These are phyloP conservation scores for Chelonus insularis DNA, from an alignment of 1,140 invertebrate genomes.

Conservation along the genomic window DNA sequence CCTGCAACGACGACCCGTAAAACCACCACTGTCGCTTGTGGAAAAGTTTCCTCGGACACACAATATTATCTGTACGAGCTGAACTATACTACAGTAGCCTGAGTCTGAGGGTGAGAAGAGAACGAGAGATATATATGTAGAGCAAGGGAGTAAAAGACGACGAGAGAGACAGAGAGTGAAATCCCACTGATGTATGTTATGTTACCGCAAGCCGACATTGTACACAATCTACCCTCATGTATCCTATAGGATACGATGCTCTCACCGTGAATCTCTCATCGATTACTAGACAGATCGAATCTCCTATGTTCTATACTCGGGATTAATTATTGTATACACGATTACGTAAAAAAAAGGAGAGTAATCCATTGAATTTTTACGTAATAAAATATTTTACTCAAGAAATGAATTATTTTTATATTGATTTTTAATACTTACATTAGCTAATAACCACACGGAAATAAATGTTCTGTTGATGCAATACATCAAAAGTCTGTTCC, in stretches of 20 bases:
- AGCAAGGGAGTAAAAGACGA: background rate
- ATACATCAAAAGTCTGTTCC: too few relatives aligned
- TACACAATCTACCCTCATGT: background rate
- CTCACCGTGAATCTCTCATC: background rate
- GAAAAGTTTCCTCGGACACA: background rate
- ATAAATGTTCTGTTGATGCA: too few relatives aligned
- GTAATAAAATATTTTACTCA: too few relatives aligned
- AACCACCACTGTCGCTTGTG: background rate
- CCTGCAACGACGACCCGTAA: slow-evolving; percentile 1
- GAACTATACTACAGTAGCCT: too few relatives aligned
- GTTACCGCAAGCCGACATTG: background rate
- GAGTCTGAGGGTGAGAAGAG: background rate
- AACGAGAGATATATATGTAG: background rate
- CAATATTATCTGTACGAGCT: background rate
- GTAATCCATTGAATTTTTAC: too few relatives aligned
- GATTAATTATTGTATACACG: background rate
- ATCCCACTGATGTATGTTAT: slow-evolving; percentile 4
- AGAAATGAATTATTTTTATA: too few relatives aligned
- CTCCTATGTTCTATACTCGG: background rate
- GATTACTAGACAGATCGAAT: slow-evolving; percentile 2
- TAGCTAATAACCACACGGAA: too few relatives aligned
- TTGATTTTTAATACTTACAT: too few relatives aligned
- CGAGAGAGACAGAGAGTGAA: slow-evolving; percentile 10
- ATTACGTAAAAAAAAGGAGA: too few relatives aligned
- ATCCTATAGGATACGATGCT: background rate